Conservation (phyloP, 2,888 invertebrate species). For the Aproaerema taeniolella region DNA sequence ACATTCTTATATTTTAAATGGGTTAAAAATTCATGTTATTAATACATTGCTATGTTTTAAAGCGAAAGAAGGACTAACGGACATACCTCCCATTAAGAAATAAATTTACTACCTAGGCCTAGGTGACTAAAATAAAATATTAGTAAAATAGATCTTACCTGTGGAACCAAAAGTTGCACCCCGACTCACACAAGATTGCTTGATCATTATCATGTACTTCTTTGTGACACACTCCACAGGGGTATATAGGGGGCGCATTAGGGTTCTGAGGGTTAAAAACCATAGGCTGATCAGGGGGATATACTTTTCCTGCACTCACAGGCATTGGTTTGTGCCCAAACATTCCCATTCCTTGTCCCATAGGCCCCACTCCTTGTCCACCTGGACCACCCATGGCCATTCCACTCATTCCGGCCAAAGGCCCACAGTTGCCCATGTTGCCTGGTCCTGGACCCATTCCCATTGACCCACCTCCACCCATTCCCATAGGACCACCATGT, state of each 20-base stretch:
- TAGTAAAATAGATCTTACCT: conserved; percentile 83
- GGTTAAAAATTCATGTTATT: too few relatives aligned
- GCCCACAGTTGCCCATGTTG: conserved; percentile 71
- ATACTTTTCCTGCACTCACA: conserved; percentile 93
- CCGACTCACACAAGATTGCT: conserved; percentile 97
- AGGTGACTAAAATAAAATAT: too few relatives aligned
- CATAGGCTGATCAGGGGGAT: conserved; percentile 97
- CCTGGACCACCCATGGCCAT: conserved; percentile 73
- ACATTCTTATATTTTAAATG: too few relatives aligned
- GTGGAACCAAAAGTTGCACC: conserved; percentile 99
- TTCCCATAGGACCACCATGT: conserved; percentile 71
- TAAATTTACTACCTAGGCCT: too few relatives aligned
- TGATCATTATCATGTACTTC: conserved; percentile 99
- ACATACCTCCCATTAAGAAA: too few relatives aligned
- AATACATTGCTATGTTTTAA: too few relatives aligned
- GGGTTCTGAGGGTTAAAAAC: conserved; percentile 99
- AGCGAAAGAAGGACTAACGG: too few relatives aligned
- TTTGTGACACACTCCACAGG: conserved; percentile 98
- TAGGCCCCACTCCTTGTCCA: conserved; percentile 75
- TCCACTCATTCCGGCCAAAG: conserved; percentile 71
- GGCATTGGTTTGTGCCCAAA: conserved; percentile 93
- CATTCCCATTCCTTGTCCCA: conserved; percentile 78
- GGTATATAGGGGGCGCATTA: conserved; percentile 98
- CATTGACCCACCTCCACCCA: conserved; percentile 67
- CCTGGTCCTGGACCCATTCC: conserved; percentile 69